Conservation (phyloP, 1,140 invertebrate genomes). For the Bombus waltoni region DNA sequence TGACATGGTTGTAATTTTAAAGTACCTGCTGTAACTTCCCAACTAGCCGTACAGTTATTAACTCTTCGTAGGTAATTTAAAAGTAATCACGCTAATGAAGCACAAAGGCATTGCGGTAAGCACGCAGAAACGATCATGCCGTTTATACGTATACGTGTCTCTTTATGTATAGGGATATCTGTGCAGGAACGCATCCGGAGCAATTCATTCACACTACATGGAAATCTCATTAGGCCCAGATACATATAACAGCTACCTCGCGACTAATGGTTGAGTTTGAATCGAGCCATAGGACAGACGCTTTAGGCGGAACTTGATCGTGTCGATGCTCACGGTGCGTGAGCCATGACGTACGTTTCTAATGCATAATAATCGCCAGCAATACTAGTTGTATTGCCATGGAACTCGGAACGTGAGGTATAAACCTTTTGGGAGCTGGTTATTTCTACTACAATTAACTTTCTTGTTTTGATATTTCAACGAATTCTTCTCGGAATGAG, state of each 20-base stretch:
- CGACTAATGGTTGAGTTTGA: conserved; percentile 69
- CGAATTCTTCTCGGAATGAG: background rate
- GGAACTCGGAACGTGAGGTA: background rate
- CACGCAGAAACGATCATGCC: conserved; percentile 41
- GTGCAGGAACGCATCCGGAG: conserved; percentile 58
- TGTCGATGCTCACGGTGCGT: conserved; percentile 65
- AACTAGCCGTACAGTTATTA: conserved; percentile 24
- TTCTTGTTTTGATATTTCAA: background rate
- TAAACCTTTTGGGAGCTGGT: conserved; percentile 3
- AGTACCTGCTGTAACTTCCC: conserved; percentile 21
- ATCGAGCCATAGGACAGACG: conserved; percentile 64
- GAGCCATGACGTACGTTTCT: conserved; percentile 63
- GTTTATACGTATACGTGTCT: background rate
- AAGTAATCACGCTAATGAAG: conserved; percentile 31
- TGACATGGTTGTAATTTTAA: conserved; percentile 50
- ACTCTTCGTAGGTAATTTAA: conserved; percentile 29
- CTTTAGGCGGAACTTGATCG: conserved; percentile 68
- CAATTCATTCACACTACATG: conserved; percentile 70
- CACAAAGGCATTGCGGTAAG: conserved; percentile 1
- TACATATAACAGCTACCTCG: conserved; percentile 61
- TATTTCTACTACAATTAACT: conserved; percentile 19
- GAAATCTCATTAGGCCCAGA: conserved; percentile 72
- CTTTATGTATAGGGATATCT: background rate
- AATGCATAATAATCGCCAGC: conserved; percentile 63
- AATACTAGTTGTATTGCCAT: conserved; percentile 25